Evolutionary conservation across 2,888 invertebrate genomes (phyloP).

Genomic region (Mythimna loreyi): DNA sequence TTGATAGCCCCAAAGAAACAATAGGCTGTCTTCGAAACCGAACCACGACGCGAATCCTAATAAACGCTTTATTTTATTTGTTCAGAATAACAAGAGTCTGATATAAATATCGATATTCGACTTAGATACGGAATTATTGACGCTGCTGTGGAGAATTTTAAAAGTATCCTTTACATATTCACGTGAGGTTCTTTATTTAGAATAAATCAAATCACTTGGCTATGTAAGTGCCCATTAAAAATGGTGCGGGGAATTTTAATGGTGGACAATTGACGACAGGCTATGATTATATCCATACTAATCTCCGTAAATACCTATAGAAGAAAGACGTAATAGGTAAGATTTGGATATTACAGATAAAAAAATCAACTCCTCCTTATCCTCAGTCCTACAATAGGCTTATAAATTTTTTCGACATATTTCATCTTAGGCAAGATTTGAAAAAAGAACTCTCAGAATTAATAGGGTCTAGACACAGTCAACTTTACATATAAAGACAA

Average conservation of each 20-base stretch:
- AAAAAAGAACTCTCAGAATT: not conserved
- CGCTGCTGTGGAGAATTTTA: constrained; percentile 79
- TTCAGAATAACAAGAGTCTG: constrained; percentile 84
- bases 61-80: constrained; percentile 90
- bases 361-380: not conserved
- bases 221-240: constrained; percentile 65
- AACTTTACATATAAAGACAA: constrained; percentile 1
- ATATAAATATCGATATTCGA: constrained; percentile 86
- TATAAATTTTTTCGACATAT: not conserved
- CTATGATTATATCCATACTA: constrained; percentile 37
- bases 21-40: constrained; percentile 84
- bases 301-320: constrained; percentile 16
- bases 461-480: not conserved
- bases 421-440: not conserved
- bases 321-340: not conserved
- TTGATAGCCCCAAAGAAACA: constrained; percentile 89
- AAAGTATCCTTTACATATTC: constrained; percentile 71
- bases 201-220: constrained; percentile 61
- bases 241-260: constrained; percentile 65
- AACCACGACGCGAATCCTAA: constrained; percentile 89
- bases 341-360: not conserved
- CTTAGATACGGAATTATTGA: constrained; percentile 84
- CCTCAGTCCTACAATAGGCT: not conserved
- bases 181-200: constrained; percentile 65
- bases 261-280: constrained; percentile 36